Evolutionary conservation across 2,113 vertebrate species (phyloP), one percentile per base, ranked within the genome.

Genomic region (Balaeniceps rex): DNA sequence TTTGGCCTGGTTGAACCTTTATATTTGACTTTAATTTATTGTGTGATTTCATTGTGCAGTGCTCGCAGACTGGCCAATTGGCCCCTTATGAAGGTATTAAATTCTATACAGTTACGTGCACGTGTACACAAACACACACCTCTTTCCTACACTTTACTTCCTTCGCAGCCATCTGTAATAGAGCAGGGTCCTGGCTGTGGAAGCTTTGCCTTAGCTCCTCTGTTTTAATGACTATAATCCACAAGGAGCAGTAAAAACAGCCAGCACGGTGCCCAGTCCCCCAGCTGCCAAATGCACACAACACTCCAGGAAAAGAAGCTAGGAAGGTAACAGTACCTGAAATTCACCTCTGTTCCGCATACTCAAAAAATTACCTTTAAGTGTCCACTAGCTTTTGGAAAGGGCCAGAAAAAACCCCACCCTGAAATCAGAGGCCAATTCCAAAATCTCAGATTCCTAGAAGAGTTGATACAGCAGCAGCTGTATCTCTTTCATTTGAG

Each of bases 401-500:
- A 49, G 36, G 57, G 25, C 14, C 21, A 64, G 38, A 57, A 83
- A 83, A 42, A 78, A 40, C 42, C 0, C 14, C 55, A 64, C 61
- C 57, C 84, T 87, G 78, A 95, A 97, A 97, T 88, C 91, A 95
- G 85, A 96, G 90, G 86, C 96, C 87, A 94, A 82, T 97, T 97
- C 93, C 74, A 97, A 98, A 98, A 94, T 97, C 95, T 97, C 97
- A 97, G 97, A 96, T 98, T 98, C 98, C 97, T 98, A 96, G 98
- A 98, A 98, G 98, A 98, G 98, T 87, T 97, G 97, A 97, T 98
- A 98, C 85, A 93, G 98, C 97, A 98, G 98, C 98, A 99, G 98
- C 98, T 98, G 98, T 98, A 98, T 98, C 98, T 98, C 98, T 98
- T 98, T 98, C 98, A 97, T 98, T 98, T 98, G 98, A 99, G 98